phyloP scores from a whole-genome alignment of 2,888 invertebrate genomes.

The Neoascia interrupta region DNA sequence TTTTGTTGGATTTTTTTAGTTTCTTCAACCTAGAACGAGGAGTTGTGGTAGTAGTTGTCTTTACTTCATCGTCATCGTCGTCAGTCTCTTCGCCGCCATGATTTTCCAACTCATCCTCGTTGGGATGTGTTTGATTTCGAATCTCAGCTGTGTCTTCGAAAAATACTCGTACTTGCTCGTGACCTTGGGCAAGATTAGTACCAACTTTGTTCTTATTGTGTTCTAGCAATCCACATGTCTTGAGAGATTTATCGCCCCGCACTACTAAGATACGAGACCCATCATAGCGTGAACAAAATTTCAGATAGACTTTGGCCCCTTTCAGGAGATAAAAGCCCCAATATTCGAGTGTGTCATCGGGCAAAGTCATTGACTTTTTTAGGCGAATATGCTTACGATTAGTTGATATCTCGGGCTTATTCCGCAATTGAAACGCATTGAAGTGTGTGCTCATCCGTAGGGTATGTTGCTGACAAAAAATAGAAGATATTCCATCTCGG shows the following conservation, averaged over 20 bases:
- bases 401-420: conserved; percentile 85
- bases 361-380: conserved; percentile 90
- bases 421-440: conserved; percentile 87
- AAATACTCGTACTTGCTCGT: conserved; percentile 81
- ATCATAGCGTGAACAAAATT: conserved; percentile 89
- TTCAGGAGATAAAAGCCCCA: conserved; percentile 92
- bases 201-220: conserved; percentile 84
- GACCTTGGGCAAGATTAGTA: conserved; percentile 80
- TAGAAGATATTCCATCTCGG: conserved; percentile 89
- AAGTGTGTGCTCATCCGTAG: conserved; percentile 87
- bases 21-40: conserved; percentile 74
- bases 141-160: conserved; percentile 82
- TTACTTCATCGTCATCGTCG: conserved; percentile 59
- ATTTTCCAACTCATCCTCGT: conserved; percentile 75
- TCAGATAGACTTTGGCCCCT: conserved; percentile 88
- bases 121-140: conserved; percentile 69
- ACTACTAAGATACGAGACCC: conserved; percentile 91
- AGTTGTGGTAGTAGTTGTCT: conserved; percentile 21
- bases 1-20: conserved; percentile 38
- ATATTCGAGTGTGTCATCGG: conserved; percentile 92
- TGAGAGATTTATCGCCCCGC: conserved; percentile 87
- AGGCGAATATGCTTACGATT: conserved; percentile 87
- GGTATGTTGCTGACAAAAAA: conserved; percentile 90
- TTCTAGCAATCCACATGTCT: conserved; percentile 89
- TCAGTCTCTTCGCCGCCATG: conserved; percentile 76